These are phyloP conservation scores for Ochropleura plecta DNA, from an alignment of 2,888 invertebrate species.

Conservation along the genomic window DNA sequence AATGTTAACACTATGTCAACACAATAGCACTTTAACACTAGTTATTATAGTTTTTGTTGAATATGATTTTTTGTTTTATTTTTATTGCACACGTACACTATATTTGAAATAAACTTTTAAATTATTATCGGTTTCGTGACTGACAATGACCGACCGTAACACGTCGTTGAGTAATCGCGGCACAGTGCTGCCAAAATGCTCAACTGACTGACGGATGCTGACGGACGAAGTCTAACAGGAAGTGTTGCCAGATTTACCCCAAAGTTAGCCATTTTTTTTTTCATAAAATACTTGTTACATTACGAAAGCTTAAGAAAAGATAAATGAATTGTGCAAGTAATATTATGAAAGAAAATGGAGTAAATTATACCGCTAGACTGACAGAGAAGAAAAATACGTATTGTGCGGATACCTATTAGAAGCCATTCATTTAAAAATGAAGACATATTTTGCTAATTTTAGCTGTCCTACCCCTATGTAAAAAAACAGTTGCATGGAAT, in stretches of 20 bases:
- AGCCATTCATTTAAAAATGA: too few relatives aligned
- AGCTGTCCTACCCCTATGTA: too few relatives aligned
- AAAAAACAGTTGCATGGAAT: too few relatives aligned
- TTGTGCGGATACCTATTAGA: too few relatives aligned
- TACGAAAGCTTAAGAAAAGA: too few relatives aligned
- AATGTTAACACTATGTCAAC: conserved; percentile 60
- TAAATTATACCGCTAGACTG: too few relatives aligned
- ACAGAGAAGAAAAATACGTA: too few relatives aligned
- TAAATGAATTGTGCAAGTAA: too few relatives aligned
- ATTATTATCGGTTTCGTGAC: conserved; percentile 29
- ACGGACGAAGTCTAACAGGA: neutral
- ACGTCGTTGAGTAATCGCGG: conserved; percentile 59
- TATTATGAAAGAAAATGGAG: too few relatives aligned
- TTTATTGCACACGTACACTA: conserved; percentile 42
- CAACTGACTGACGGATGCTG: neutral
- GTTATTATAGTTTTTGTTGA: conserved; percentile 10
- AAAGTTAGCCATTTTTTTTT: neutral
- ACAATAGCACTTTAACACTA: conserved; percentile 64
- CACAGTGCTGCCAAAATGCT: conserved; percentile 38
- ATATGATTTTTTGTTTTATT: conserved; percentile 27
- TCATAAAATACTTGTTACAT: too few relatives aligned
- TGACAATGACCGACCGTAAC: conserved; percentile 53
- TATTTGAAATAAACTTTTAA: conserved; percentile 36
- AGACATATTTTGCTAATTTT: too few relatives aligned
- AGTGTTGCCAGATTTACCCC: neutral